These are phyloP conservation scores for Micrastur ruficollis DNA, from an alignment of 2,797 vertebrate species.

Conservation along the genomic window DNA sequence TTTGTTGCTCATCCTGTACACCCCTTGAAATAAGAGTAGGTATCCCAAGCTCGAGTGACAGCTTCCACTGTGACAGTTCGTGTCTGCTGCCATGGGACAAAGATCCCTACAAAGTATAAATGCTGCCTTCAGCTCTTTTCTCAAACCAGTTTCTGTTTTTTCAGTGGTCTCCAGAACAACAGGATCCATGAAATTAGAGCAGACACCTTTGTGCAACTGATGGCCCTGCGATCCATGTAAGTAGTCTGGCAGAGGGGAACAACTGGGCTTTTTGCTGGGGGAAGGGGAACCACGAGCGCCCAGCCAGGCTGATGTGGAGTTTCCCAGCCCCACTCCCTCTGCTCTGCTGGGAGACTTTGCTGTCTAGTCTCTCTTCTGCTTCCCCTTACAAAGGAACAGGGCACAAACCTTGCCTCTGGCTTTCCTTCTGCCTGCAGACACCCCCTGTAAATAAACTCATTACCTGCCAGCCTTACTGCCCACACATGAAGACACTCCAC, in stretches of 20 bases:
- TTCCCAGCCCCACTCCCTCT: background rate
- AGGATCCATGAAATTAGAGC: slow-evolving; percentile 84
- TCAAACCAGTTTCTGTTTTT: slow-evolving; percentile 48
- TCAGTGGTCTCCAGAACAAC: slow-evolving; percentile 91
- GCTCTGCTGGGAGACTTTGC: background rate
- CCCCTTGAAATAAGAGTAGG: slow-evolving; percentile 27
- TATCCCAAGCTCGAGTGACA: background rate
- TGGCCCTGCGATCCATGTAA: slow-evolving; percentile 87
- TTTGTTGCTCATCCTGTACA: slow-evolving; percentile 33
- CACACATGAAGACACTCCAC: background rate
- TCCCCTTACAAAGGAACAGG: background rate
- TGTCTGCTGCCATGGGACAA: background rate
- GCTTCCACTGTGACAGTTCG: background rate
- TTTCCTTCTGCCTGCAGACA: background rate
- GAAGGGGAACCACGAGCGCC: background rate
- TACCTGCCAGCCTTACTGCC: background rate
- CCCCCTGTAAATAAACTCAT: background rate
- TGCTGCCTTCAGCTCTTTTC: background rate
- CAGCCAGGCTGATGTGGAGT: background rate
- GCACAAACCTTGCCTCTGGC: background rate
- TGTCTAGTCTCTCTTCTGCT: background rate
- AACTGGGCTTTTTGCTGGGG: background rate
- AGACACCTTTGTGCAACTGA: slow-evolving; percentile 88
- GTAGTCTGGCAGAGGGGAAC: slow-evolving; percentile 30
- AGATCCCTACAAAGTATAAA: background rate